A percentile compares a stretch with the other conserved stretches of the same genome.
Evolutionary conservation across 2,888 invertebrate genomes (phyloP).

Genomic region (Drosophila kokeensis): DNA sequence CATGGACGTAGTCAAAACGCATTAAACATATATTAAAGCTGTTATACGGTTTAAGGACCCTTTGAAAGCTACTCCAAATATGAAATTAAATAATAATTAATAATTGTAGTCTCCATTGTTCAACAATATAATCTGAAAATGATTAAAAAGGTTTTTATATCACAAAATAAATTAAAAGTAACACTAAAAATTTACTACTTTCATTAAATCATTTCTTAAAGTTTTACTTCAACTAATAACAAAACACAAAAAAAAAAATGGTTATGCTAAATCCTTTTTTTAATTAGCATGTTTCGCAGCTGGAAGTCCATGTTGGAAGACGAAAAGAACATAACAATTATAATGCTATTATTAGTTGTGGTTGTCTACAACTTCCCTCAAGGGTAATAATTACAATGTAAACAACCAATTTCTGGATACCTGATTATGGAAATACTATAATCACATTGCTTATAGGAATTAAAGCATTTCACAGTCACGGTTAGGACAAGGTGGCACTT

Average conservation of each 20-base stretch:
- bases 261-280: conserved; percentile 1
- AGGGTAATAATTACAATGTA: conserved; percentile 48
- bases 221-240: neutral
- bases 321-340: conserved; percentile 51
- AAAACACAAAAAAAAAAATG: neutral
- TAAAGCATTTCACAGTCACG: conserved; percentile 13
- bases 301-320: conserved; percentile 5
- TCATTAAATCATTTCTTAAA: neutral
- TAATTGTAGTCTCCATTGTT: neutral
- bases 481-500: neutral
- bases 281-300: neutral
- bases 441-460: conserved; percentile 1
- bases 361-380: conserved; percentile 8
- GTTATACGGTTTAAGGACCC: neutral
- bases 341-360: conserved; percentile 44
- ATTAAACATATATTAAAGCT: conserved; percentile 4
- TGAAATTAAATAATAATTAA: neutral
- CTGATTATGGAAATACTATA: neutral
- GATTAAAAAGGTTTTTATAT: neutral
- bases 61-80: neutral
- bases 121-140: neutral
- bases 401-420: conserved; percentile 1
- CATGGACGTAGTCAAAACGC: neutral
- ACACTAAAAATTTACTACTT: neutral
- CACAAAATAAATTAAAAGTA: neutral